Conservation (phyloP, 2,797 vertebrate species). For the Sphaeramia orbicularis region DNA sequence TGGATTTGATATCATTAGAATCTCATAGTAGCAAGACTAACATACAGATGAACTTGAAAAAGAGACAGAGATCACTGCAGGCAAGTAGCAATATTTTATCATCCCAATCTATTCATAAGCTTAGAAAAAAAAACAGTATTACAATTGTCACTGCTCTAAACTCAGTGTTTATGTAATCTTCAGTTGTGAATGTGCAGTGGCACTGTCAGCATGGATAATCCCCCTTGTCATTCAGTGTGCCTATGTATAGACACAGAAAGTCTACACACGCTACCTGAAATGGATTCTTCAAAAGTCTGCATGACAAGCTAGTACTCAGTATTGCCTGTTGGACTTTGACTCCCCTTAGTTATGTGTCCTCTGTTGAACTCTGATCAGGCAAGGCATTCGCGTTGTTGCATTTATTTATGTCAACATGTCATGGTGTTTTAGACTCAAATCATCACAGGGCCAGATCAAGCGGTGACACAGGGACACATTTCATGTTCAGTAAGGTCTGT, state of each 20-base stretch:
- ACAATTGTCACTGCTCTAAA: conserved; percentile 21
- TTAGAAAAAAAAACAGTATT: conserved; percentile 21
- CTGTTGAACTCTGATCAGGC: conserved; percentile 4
- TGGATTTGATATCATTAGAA: conserved; percentile 11
- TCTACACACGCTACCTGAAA: conserved; percentile 22
- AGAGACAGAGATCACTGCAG: conserved; percentile 6
- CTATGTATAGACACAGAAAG: conserved; percentile 43
- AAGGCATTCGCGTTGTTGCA: background rate
- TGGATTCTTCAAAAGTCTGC: conserved; percentile 35
- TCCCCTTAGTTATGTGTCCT: conserved; percentile 7
- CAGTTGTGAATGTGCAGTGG: conserved; percentile 28
- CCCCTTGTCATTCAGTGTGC: conserved; percentile 8
- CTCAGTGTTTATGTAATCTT: conserved; percentile 46
- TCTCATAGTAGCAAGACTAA: conserved; percentile 6
- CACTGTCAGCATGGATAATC: conserved; percentile 29
- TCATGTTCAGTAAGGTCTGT: too few relatives aligned
- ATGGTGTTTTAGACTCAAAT: too few relatives aligned
- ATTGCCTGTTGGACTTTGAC: conserved; percentile 20
- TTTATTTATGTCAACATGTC: too few relatives aligned
- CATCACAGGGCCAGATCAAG: too few relatives aligned
- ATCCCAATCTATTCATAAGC: conserved; percentile 8
- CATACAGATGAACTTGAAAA: conserved; percentile 2
- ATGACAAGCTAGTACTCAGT: background rate
- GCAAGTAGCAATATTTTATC: conserved; percentile 8
- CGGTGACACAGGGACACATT: too few relatives aligned